Percentiles rank a stretch among this genome's conserved stretches.
Conservation (phyloP, 2,113 vertebrate species). For the Rhinogobius similis region DNA sequence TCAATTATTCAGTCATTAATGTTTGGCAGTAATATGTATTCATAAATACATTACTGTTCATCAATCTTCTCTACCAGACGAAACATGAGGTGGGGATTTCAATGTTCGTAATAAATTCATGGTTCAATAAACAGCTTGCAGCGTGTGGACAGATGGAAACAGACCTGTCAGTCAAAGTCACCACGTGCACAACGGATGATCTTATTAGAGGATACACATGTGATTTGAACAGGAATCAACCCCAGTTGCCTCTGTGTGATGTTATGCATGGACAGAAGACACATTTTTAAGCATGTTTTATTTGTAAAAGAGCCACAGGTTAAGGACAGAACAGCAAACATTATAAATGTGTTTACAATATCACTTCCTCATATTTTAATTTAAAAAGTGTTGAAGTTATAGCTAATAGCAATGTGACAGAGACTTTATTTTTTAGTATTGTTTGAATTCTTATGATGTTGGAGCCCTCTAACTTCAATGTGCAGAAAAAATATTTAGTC, state of each 20-base stretch:
- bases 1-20: not conserved
- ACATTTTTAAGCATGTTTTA: not conserved
- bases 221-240: not conserved
- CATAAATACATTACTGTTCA: not conserved
- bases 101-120: not conserved
- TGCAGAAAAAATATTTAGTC: no score
- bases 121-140: slow-evolving; percentile 4
- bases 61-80: not conserved
- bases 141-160: slow-evolving; percentile 4
- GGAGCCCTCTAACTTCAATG: no score
- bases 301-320: not conserved
- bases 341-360: not conserved
- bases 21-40: not conserved
- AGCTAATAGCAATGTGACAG: no score
- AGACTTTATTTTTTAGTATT: not conserved
- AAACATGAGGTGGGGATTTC: not conserved
- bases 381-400: no score
- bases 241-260: not conserved
- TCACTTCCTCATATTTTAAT: not conserved
- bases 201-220: not conserved
- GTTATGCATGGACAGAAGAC: not conserved
- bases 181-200: slow-evolving; percentile 2
- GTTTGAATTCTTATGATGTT: not conserved
- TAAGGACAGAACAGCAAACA: no score
- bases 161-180: slow-evolving; percentile 4